Conservation (phyloP, 2,888 invertebrate genomes). For the Macrosiphum euphorbiae region DNA sequence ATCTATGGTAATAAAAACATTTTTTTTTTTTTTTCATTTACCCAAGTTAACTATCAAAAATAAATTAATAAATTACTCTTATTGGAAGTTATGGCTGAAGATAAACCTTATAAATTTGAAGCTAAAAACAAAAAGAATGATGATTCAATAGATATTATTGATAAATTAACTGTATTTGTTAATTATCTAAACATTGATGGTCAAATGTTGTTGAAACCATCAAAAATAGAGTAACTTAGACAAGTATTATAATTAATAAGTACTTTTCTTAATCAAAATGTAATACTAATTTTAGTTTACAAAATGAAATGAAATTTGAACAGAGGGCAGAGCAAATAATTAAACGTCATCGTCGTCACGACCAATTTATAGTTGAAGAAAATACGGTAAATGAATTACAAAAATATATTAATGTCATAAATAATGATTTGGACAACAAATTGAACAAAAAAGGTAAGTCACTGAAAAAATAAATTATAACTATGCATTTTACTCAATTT, state of each 20-base stretch:
- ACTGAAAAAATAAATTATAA: background rate
- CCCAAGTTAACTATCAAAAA: background rate
- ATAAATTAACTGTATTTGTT: background rate
- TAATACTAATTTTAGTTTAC: conserved; percentile 17
- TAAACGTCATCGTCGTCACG: background rate
- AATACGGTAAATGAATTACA: conserved; percentile 27
- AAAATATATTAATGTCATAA: background rate
- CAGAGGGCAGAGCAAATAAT: conserved; percentile 35
- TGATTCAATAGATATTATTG: conserved; percentile 17
- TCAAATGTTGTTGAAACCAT: conserved; percentile 24
- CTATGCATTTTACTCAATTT: background rate
- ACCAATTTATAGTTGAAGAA: conserved; percentile 24
- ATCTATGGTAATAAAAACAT: conserved; percentile 25
- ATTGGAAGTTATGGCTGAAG: background rate
- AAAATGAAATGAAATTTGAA: conserved; percentile 34
- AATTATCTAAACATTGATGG: background rate
- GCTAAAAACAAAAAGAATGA: background rate
- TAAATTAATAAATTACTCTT: background rate
- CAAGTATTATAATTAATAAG: background rate
- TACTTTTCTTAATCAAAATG: background rate
- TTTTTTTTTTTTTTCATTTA: conserved; percentile 24
- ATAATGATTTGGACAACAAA: background rate
- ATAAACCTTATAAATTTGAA: background rate
- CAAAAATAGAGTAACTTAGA: conserved; percentile 24
- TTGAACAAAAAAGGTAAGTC: conserved; percentile 13